Evolutionary conservation across 2,888 invertebrate species (phyloP), one percentile per base, ranked within the genome.

Genomic region (Megastigmus dorsalis): DNA sequence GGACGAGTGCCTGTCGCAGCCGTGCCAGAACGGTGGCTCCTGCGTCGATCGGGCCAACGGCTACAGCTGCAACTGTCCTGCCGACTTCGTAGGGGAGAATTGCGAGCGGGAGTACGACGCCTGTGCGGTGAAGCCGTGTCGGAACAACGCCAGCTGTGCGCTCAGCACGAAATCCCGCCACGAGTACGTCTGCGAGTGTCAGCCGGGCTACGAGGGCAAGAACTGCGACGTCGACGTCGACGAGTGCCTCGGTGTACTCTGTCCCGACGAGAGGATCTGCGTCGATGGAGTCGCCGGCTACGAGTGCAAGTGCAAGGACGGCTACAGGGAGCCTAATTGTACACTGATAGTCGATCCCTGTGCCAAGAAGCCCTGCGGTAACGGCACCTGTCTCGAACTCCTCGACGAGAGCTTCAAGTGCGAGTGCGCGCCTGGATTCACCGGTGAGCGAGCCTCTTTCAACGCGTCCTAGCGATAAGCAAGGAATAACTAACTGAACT

Each of bases 341-440:
- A 89, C 89, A 2, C 82, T 88, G 2, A 89, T 90, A 77, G 85
- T 90, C 50, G 90, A 92, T 83, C 91, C 92, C 69, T 94, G 95
- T 86, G 89, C 90, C 13, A 88, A 89, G 57, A 89, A 90, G 79
- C 93, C 93, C 30, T 97, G 96, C 89, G 90, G 92, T 87, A 94
- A 94, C 89, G 95, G 93, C 81, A 93, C 92, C 67, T 95, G 95
- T 88, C 88, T 90, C 76, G 92, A 93, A 86, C 89, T 87, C 63
- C 90, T 90, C 77, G 92, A 92, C 78, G 91, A 92, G 79, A 81
- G 80, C 15, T 93, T 92, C 89, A 91, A 90, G 81, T 97, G 96
- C 90, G 87, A 89, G 78, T 97, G 97, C 89, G 89, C 90, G 79
- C 87, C 89, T 74, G 94, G 93, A 78, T 94, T 89, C 84, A 90